These are phyloP conservation scores for Plusia festucae DNA, from an alignment of 2,888 invertebrate species.

Conservation along the genomic window DNA sequence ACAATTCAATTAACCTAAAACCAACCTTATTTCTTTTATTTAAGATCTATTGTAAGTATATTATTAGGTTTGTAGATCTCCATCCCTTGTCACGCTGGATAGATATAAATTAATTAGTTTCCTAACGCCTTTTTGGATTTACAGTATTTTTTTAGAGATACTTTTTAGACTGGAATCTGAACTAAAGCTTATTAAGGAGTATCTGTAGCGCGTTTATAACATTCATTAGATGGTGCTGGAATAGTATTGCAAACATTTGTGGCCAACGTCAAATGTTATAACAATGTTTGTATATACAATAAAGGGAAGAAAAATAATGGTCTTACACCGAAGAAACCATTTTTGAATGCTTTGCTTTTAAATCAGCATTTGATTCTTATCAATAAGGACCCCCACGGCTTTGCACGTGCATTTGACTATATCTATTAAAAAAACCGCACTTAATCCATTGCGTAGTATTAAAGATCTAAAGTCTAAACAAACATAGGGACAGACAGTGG, in stretches of 20 bases:
- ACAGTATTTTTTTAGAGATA: constrained; percentile 21
- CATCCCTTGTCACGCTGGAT: constrained; percentile 61
- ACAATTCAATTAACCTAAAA: constrained; percentile 9
- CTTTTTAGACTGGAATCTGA: not conserved
- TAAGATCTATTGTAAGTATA: constrained; percentile 31
- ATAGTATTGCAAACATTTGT: not conserved
- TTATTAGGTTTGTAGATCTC: constrained; percentile 24
- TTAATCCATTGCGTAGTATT: too few species aligned
- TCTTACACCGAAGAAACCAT: too few species aligned
- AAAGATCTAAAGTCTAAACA: too few species aligned
- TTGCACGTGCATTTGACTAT: too few species aligned
- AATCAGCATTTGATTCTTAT: too few species aligned
- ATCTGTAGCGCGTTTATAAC: not conserved
- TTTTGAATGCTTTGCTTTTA: too few species aligned
- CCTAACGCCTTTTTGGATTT: constrained; percentile 51
- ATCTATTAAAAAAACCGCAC: too few species aligned
- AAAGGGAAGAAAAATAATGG: too few species aligned
- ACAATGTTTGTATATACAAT: too few species aligned
- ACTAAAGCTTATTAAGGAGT: not conserved
- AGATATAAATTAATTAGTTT: constrained; percentile 66
- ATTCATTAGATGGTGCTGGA: not conserved
- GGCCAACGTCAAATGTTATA: not conserved
- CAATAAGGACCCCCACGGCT: too few species aligned
- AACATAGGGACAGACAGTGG: too few species aligned
- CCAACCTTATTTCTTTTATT: constrained; percentile 14